These are phyloP conservation scores for Nibea coibor DNA, from an alignment of 2,113 vertebrate genomes.

Conservation along the genomic window DNA sequence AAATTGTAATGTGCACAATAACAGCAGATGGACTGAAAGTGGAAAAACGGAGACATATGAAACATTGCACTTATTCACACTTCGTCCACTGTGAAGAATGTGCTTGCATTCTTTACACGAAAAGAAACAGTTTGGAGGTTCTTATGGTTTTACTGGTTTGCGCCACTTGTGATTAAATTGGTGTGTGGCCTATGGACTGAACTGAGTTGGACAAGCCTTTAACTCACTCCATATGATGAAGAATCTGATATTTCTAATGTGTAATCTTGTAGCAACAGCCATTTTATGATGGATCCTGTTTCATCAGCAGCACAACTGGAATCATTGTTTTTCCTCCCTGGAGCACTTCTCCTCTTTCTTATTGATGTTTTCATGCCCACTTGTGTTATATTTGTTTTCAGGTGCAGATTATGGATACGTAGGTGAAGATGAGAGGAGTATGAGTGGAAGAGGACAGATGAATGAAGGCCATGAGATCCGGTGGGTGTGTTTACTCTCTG, in stretches of 20 bases:
- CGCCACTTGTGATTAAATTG: too few species aligned
- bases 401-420: neutral
- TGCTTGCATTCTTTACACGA: too few species aligned
- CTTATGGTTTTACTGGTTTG: too few species aligned
- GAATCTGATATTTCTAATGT: neutral
- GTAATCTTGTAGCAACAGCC: neutral
- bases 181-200: too few species aligned
- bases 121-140: too few species aligned
- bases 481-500: constrained; percentile 10
- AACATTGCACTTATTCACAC: too few species aligned
- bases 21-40: too few species aligned
- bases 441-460: constrained; percentile 27
- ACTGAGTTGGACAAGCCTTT: neutral
- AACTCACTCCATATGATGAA: neutral
- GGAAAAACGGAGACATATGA: too few species aligned
- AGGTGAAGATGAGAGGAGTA: constrained; percentile 17
- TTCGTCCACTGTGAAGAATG: too few species aligned
- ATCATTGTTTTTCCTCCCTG: neutral
- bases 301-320: neutral
- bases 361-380: neutral
- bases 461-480: neutral
- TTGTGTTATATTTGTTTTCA: neutral
- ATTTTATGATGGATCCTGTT: neutral
- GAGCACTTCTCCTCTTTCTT: neutral
- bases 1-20: too few species aligned